Percentiles rank a stretch among this genome's conserved stretches.
These are phyloP conservation scores for Gallinago stenura DNA, from an alignment of 2,797 vertebrate genomes.

Conservation along the genomic window DNA sequence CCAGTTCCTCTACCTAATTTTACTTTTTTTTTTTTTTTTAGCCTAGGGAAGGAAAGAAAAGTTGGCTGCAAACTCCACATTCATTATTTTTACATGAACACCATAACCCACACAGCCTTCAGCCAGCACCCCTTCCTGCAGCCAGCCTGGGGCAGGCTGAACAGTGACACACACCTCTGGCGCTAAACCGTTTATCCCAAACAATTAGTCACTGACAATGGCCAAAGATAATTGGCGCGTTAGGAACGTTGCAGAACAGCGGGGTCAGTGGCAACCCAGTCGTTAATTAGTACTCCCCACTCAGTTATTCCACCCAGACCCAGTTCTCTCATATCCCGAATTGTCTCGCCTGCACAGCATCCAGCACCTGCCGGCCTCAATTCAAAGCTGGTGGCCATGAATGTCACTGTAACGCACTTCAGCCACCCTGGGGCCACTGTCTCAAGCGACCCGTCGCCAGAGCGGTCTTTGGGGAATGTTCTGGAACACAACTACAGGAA, in stretches of 20 bases:
- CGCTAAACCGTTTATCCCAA: background rate
- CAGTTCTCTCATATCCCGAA: too few relatives aligned
- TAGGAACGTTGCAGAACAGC: too few relatives aligned
- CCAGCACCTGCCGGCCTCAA: background rate
- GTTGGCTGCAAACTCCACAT: background rate
- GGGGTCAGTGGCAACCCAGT: too few relatives aligned
- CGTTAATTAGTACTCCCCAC: fast-evolving
- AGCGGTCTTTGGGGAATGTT: too few relatives aligned
- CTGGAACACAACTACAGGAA: fast-evolving
- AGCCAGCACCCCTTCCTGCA: background rate
- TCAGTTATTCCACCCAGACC: too few relatives aligned
- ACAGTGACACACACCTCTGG: background rate
- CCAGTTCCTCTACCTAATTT: background rate
- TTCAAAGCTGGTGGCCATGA: fast-evolving
- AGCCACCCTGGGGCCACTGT: background rate
- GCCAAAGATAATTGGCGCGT: fast-evolving
- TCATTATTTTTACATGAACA: background rate
- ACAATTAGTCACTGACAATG: background rate
- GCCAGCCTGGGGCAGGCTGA: background rate
- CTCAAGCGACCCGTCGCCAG: background rate
- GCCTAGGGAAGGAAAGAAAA: background rate
- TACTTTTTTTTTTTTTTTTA: background rate
- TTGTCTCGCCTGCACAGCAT: fast-evolving
- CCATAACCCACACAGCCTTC: background rate
- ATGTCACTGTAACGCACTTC: fast-evolving